Conservation (phyloP, 2,113 vertebrate genomes). For the Passer montanus region DNA sequence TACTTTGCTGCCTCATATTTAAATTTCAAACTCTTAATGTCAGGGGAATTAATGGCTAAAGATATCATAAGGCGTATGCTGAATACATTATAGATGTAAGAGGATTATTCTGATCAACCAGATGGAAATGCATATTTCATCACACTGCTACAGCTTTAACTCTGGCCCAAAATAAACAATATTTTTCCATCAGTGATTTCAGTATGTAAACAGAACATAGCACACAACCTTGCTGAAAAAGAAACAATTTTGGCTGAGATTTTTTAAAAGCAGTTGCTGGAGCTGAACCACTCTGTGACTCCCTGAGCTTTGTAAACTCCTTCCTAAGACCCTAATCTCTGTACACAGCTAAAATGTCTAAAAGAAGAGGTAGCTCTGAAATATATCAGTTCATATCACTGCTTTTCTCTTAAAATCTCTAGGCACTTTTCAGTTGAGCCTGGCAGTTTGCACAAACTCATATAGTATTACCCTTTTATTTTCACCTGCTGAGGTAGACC, state of each 20-base stretch:
- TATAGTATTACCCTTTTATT: background rate
- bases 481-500: background rate
- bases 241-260: background rate
- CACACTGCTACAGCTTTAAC: background rate
- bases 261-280: background rate
- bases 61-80: background rate
- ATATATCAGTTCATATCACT: background rate
- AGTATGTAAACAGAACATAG: slow-evolving; percentile 20
- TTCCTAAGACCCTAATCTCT: background rate
- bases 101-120: slow-evolving; percentile 64
- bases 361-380: background rate
- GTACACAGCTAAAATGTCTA: background rate
- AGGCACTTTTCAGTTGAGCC: background rate
- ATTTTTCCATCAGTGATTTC: slow-evolving; percentile 30
- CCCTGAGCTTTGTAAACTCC: background rate
- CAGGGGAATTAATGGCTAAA: slow-evolving; percentile 43
- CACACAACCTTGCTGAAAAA: background rate
- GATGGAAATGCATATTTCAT: slow-evolving; percentile 68
- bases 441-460: background rate
- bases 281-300: background rate
- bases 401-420: background rate
- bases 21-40: slow-evolving; percentile 7
- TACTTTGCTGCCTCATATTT: slow-evolving; percentile 5
- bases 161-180: slow-evolving; percentile 38
- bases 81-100: slow-evolving; percentile 52